Base-by-base conservation (phyloP, 2,797 vertebrate species). In the Silurus lanzhouensis region DNA sequence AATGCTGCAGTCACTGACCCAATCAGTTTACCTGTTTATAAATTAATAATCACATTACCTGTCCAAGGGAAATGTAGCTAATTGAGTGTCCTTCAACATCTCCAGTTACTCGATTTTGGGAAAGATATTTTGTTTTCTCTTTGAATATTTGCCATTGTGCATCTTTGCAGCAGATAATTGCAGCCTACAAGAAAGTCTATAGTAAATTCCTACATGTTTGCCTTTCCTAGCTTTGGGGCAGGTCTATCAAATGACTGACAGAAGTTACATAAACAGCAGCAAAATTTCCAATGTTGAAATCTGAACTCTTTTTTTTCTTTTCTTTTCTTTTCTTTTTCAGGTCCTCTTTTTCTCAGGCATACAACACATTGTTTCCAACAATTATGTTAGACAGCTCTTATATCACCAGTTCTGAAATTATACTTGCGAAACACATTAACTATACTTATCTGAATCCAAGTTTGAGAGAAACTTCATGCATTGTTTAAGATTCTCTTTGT, bases 401-500 rank as follows among this genome's bases (percentile, higher is more conserved):
- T 44, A 75, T 27, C 72, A 75, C 5, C 48, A 22, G 31, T 46
- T 61, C 22, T 27, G 81, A 70, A 57, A 82, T 60, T 46, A 66
- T 44, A 44, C 67, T 60, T 63, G 15, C 70, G 63, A 31, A 46
- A 58, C 38, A 61, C 57, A 46, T 3, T 60, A 20, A 12, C 7
- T 76, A 20, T 13, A 5, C 31, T 74, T 63, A 74, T 75, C 58
- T 48, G 12, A 48, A 66, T 22, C 38, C 57, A 70, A 15, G 22
- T 17, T 17, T 72, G 44, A 60, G 38, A 5, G 22, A 25, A n/a
- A 64, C 38, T 66, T 25, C 1, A 9, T 22, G 14, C 60, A 44
- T 22, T 76, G 9, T 57, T 84, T 82, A 84, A 87, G 74, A 70
- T 14, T 82, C 81, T 76, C 85, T 77, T 90, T 57, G 90, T 77